Conservation (phyloP, 2,888 invertebrate species). For the Holacanthella duospinosa region DNA sequence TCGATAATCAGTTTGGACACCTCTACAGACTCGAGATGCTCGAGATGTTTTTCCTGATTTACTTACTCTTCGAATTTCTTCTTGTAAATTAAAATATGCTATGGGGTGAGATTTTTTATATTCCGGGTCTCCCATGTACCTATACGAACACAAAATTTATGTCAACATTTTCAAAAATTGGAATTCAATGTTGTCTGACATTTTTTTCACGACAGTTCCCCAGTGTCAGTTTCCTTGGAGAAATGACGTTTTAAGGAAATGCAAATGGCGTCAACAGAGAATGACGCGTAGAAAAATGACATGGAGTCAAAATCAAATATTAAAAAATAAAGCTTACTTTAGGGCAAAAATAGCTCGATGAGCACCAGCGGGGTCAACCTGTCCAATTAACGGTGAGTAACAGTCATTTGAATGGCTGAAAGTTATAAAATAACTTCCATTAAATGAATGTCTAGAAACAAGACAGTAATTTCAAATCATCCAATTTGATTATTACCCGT, state of each 20-base stretch:
- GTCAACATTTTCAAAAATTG: no score
- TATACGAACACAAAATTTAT: no score
- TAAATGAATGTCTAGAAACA: no score
- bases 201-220: no score
- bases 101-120: not conserved
- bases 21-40: conserved; percentile 40
- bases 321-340: no score
- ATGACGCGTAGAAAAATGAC: no score
- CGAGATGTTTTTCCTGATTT: conserved; percentile 4
- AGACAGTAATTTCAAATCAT: conserved; percentile 6
- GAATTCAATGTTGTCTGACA: no score
- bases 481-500: conserved; percentile 16
- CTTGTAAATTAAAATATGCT: not conserved
- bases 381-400: not conserved
- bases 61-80: not conserved
- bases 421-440: not conserved
- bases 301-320: no score
- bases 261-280: no score
- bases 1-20: conserved; percentile 59
- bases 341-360: conserved; percentile 30
- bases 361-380: conserved; percentile 29
- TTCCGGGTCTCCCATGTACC: not conserved
- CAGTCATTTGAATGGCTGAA: not conserved
- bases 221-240: no score
- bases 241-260: no score